Percentiles rank a stretch among this genome's conserved stretches.
phyloP scores from a whole-genome alignment of 2,113 vertebrate genomes.

The Mobula hypostoma region DNA sequence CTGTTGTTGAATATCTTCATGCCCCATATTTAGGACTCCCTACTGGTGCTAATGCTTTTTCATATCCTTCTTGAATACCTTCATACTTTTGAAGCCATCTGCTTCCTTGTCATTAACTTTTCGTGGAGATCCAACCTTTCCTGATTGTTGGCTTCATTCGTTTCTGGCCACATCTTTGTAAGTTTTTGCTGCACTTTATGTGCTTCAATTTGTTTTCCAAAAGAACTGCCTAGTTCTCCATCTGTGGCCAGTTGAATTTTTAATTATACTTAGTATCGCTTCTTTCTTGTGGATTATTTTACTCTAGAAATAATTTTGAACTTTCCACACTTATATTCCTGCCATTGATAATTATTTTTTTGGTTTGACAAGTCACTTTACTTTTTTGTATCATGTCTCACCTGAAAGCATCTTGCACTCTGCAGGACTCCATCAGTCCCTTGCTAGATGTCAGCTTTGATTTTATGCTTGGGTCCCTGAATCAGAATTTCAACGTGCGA shows the following conservation, averaged over 20 bases:
- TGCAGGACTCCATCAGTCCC: too few species aligned
- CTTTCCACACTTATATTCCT: neutral
- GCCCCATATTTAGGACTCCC: neutral
- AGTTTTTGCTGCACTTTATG: neutral
- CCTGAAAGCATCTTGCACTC: too few species aligned
- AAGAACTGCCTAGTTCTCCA: neutral
- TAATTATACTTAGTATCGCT: neutral
- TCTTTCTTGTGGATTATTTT: neutral
- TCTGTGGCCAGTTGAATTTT: neutral
- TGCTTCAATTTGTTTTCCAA: neutral
- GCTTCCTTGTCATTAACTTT: neutral
- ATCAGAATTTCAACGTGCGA: too few species aligned
- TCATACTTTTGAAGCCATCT: neutral
- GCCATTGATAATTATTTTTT: neutral
- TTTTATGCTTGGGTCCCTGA: too few species aligned
- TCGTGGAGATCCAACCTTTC: neutral
- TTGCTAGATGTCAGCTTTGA: too few species aligned
- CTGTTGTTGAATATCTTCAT: neutral
- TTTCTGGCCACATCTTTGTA: neutral
- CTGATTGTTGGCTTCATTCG: neutral
- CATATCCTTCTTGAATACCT: neutral
- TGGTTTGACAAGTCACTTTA: too few species aligned
- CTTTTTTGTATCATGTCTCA: too few species aligned
- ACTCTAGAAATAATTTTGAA: neutral
- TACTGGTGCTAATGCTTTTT: neutral